These are phyloP conservation scores for Nibea albiflora DNA, from an alignment of 2,113 vertebrate genomes.

Conservation along the genomic window DNA sequence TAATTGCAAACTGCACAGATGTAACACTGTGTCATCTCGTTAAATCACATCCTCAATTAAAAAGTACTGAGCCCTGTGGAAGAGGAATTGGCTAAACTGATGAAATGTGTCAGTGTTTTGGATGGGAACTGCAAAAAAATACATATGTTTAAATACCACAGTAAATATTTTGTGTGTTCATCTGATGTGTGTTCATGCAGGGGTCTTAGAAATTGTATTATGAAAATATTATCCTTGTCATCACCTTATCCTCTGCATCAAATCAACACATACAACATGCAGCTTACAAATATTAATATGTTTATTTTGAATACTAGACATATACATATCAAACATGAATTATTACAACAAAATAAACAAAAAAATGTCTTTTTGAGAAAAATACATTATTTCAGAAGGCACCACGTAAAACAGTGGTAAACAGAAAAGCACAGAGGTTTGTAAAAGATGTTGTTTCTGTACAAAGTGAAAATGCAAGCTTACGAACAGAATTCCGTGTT, in stretches of 20 bases:
- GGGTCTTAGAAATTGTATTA: too few relatives aligned
- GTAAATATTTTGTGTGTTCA: too few relatives aligned
- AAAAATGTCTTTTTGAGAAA: background rate
- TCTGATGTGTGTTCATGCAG: too few relatives aligned
- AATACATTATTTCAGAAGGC: background rate
- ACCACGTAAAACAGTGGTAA: background rate
- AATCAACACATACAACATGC: background rate
- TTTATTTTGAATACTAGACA: slow-evolving; percentile 18
- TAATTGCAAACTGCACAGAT: too few relatives aligned
- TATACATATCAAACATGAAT: background rate
- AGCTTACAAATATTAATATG: slow-evolving; percentile 2
- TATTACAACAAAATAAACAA: background rate
- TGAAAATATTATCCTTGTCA: background rate
- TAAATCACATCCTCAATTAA: too few relatives aligned
- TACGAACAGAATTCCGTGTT: background rate
- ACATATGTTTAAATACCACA: too few relatives aligned
- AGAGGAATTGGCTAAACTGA: too few relatives aligned
- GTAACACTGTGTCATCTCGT: too few relatives aligned
- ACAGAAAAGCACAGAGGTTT: background rate
- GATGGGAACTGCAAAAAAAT: too few relatives aligned
- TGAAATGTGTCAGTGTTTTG: too few relatives aligned
- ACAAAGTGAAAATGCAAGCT: background rate
- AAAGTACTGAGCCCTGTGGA: too few relatives aligned
- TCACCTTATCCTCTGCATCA: background rate
- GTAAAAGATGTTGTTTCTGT: background rate